phyloP scores from a whole-genome alignment of 2,888 invertebrate genomes.

The Catocala nupta region DNA sequence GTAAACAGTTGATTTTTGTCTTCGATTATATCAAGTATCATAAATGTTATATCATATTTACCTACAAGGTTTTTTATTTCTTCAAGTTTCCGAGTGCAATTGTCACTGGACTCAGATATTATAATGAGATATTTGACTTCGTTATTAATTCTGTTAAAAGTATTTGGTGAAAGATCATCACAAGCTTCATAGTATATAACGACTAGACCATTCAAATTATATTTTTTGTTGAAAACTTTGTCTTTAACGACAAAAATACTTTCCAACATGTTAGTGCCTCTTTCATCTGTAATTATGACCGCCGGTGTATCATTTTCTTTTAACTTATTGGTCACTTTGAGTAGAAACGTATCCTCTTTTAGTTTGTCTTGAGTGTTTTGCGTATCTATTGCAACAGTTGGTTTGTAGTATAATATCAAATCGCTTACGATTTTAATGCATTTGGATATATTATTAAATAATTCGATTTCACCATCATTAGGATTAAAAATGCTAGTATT shows the following conservation, averaged over 20 bases:
- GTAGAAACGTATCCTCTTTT: constrained; percentile 35
- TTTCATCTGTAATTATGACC: constrained; percentile 15
- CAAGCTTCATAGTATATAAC: constrained; percentile 53
- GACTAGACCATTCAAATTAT: constrained; percentile 23
- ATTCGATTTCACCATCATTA: not conserved
- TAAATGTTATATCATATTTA: constrained; percentile 58
- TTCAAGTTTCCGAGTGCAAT: constrained; percentile 40
- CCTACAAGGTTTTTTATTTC: constrained; percentile 46
- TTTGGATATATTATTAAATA: constrained; percentile 30
- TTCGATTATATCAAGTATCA: constrained; percentile 42
- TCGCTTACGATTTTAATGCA: constrained; percentile 49
- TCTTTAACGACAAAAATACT: constrained; percentile 17
- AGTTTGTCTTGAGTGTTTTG: constrained; percentile 21
- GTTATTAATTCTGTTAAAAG: constrained; percentile 37
- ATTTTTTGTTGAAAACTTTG: constrained; percentile 20
- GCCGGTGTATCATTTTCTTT: constrained; percentile 36
- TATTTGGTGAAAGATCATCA: constrained; percentile 35
- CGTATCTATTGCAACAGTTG: constrained; percentile 45
- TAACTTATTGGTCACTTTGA: constrained; percentile 41
- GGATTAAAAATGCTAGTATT: not conserved
- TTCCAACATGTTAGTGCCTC: not conserved
- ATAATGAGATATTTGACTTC: constrained; percentile 58
- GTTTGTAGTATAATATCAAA: constrained; percentile 37
- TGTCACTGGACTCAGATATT: constrained; percentile 37
- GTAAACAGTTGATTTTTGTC: constrained; percentile 50